Conservation (phyloP, 2,113 vertebrate genomes). For the Cyrtonyx montezumae region DNA sequence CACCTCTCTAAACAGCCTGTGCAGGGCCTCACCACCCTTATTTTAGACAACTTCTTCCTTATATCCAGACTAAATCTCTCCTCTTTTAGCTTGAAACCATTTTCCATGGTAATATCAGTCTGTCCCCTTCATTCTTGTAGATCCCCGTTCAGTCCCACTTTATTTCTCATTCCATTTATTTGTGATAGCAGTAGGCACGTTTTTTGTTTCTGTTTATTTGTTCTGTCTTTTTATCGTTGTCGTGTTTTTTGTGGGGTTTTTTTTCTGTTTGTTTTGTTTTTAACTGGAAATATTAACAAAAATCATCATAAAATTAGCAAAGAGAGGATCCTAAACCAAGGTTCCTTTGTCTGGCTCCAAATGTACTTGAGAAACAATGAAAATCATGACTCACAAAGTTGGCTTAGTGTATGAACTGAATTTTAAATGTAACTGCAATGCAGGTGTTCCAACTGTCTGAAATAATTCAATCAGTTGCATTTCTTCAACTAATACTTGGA, state of each 20-base stretch:
- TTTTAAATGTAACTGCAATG: slow-evolving; percentile 77
- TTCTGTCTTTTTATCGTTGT: background rate
- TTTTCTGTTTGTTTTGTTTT: too few species aligned
- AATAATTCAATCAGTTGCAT: slow-evolving; percentile 54
- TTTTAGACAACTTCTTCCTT: too few species aligned
- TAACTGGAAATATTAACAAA: background rate
- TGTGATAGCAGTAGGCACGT: background rate
- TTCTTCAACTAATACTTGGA: background rate
- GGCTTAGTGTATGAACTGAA: slow-evolving; percentile 65
- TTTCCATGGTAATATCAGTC: too few species aligned
- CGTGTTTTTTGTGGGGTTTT: background rate
- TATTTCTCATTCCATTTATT: background rate
- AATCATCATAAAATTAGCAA: background rate
- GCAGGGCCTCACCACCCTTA: too few species aligned
- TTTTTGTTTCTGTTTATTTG: background rate
- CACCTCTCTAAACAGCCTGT: too few species aligned
- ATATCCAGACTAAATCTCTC: too few species aligned
- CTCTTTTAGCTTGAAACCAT: too few species aligned
- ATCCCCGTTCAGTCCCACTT: background rate
- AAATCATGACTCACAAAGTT: slow-evolving; percentile 70
- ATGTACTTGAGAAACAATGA: slow-evolving; percentile 69
- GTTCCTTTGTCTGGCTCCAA: slow-evolving; percentile 5
- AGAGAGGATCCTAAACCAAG: background rate
- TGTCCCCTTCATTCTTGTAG: too few species aligned
- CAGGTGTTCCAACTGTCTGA: slow-evolving; percentile 62